Conservation (phyloP, 1,140 invertebrate genomes). For the Globodera rostochiensis region DNA sequence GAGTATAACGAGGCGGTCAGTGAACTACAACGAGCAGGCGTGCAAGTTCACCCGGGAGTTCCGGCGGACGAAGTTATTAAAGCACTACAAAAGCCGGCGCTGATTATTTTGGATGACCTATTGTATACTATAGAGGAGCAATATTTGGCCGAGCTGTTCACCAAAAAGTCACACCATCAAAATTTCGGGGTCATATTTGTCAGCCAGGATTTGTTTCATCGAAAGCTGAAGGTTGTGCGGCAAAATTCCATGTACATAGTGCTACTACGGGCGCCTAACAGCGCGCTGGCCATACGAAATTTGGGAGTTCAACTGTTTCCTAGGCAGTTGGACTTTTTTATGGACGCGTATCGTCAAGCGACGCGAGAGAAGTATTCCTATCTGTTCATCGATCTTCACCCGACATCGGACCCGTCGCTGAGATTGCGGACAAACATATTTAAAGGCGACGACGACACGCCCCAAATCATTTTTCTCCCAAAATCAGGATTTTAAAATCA, state of each 20-base stretch:
- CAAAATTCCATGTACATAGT: conserved; percentile 24
- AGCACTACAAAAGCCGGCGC: not conserved
- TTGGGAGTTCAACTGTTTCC: conserved; percentile 31
- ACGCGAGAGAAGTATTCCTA: conserved; percentile 24
- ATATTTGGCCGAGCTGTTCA: conserved; percentile 12
- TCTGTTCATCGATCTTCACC: conserved; percentile 32
- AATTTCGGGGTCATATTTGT: conserved; percentile 19
- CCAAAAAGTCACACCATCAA: conserved; percentile 24
- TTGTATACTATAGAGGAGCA: not conserved
- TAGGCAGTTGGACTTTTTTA: conserved; percentile 22
- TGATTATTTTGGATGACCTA: conserved; percentile 17
- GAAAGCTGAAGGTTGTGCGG: conserved; percentile 22
- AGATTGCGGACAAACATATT: conserved; percentile 31
- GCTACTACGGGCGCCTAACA: conserved; percentile 10
- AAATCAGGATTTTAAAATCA: not conserved
- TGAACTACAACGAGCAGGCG: not conserved
- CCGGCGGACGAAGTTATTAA: conserved; percentile 11
- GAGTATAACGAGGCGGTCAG: conserved; percentile 1
- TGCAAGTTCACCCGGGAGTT: conserved; percentile 4
- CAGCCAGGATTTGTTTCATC: conserved; percentile 20
- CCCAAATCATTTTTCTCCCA: not conserved
- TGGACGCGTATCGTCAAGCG: conserved; percentile 28
- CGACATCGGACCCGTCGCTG: not conserved
- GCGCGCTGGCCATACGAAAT: conserved; percentile 5
- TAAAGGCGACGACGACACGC: not conserved